Conservation (phyloP, 2,797 vertebrate species). For the Paratrypauchen microcephalus region DNA sequence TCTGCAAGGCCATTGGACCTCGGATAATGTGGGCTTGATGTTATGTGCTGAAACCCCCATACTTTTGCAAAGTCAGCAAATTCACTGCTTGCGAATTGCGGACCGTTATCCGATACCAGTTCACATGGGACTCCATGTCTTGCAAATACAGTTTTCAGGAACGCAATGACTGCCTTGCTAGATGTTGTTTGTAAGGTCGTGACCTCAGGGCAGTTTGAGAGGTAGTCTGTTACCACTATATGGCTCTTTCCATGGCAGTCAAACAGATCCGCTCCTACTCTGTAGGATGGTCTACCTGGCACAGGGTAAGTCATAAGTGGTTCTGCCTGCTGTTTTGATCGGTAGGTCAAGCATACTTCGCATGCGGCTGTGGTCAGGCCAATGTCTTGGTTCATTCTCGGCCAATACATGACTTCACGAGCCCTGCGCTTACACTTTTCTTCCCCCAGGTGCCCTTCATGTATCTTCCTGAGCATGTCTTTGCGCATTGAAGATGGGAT, state of each 20-base stretch:
- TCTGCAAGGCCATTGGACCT: no score
- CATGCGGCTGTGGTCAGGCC: conserved; percentile 9
- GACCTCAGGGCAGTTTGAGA: conserved; percentile 1
- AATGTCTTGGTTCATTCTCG: no score
- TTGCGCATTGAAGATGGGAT: neutral
- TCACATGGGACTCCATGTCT: no score
- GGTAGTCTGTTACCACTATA: neutral
- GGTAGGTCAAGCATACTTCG: neutral
- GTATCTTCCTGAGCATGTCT: conserved; percentile 24
- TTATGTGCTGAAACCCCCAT: no score
- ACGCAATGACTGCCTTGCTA: no score
- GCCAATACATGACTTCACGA: no score
- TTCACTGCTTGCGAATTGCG: no score
- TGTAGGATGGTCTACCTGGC: neutral
- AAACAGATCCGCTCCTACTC: neutral
- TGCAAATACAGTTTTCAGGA: no score
- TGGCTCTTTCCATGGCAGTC: neutral
- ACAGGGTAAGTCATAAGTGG: neutral
- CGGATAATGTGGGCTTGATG: no score
- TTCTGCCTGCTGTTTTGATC: neutral
- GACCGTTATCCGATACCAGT: no score
- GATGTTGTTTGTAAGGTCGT: neutral
- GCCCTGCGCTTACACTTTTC: conserved; percentile 12
- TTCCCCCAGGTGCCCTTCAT: conserved; percentile 15
- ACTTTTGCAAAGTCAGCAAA: no score